Evolutionary conservation across 2,888 invertebrate genomes (phyloP).

Genomic region (Eristalinus aeneus): DNA sequence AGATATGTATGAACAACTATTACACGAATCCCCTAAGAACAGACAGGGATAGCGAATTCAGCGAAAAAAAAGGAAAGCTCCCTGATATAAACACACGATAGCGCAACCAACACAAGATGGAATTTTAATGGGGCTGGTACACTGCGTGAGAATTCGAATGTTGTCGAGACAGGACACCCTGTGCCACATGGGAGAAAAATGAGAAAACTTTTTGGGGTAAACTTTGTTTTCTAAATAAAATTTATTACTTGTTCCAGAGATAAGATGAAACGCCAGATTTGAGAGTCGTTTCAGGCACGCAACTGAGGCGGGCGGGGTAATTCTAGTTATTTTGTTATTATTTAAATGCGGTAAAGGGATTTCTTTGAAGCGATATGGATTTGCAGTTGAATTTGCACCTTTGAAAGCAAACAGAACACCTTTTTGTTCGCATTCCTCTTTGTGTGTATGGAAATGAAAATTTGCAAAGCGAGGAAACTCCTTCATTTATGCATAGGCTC

Average conservation of each 20-base stretch:
- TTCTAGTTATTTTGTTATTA: background rate
- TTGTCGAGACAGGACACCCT: constrained; percentile 22
- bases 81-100: background rate
- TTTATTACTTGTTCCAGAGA: constrained; percentile 61
- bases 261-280: constrained; percentile 51
- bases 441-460: too few relatives aligned
- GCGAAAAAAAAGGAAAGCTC: background rate
- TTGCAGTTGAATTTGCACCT: background rate
- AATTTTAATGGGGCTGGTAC: constrained; percentile 20
- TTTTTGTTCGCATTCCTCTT: too few relatives aligned
- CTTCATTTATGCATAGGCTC: background rate
- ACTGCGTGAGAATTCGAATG: constrained; percentile 51
- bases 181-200: constrained; percentile 63
- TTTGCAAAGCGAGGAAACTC: background rate
- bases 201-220: constrained; percentile 58
- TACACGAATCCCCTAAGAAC: background rate
- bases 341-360: background rate
- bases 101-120: background rate
- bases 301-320: background rate
- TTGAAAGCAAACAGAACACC: too few relatives aligned
- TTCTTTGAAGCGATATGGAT: too few relatives aligned
- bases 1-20: constrained; percentile 35
- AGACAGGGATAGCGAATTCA: constrained; percentile 12
- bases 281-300: constrained; percentile 13
- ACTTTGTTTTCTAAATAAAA: constrained; percentile 65